These are phyloP conservation scores for Muschampia plurimacula DNA, from an alignment of 2,888 invertebrate genomes.

Conservation along the genomic window DNA sequence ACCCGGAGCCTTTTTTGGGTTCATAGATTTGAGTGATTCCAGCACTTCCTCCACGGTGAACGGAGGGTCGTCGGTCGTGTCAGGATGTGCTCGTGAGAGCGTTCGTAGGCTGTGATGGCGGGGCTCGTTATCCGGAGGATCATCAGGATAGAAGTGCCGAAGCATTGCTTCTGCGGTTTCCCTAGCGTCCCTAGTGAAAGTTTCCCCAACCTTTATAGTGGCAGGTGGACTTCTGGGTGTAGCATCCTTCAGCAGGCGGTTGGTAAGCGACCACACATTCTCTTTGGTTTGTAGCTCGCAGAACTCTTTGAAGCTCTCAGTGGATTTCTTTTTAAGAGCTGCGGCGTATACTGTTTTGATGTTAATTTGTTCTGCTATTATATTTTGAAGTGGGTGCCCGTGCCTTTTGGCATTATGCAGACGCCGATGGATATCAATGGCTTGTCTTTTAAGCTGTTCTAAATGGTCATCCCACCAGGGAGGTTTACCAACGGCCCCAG, in stretches of 20 bases:
- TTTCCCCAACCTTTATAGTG: slow-evolving; percentile 23
- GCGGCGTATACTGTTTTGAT: background rate
- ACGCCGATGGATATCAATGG: slow-evolving; percentile 5
- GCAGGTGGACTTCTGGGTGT: slow-evolving; percentile 26
- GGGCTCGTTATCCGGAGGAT: slow-evolving; percentile 19
- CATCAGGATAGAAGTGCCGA: slow-evolving; percentile 43
- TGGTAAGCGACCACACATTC: slow-evolving; percentile 44
- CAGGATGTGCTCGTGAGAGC: background rate
- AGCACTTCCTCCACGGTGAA: background rate
- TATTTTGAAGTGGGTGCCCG: background rate
- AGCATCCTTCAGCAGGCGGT: slow-evolving; percentile 36
- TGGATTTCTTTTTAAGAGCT: slow-evolving; percentile 16
- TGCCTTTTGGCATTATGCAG: background rate
- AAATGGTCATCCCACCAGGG: slow-evolving; percentile 16
- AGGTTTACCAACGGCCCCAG: background rate
- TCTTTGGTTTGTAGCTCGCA: slow-evolving; percentile 42
- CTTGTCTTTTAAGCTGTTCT: slow-evolving; percentile 5
- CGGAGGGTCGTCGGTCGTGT: slow-evolving; percentile 32
- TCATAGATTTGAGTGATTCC: background rate
- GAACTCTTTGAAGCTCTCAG: slow-evolving; percentile 36
- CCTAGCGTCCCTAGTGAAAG: slow-evolving; percentile 16
- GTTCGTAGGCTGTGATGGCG: slow-evolving; percentile 4
- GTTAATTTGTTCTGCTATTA: background rate
- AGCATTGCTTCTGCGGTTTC: slow-evolving; percentile 39
- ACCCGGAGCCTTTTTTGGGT: slow-evolving; percentile 42